Evolutionary conservation across 1,140 invertebrate species (phyloP).

Genomic region (Formica selysi): DNA sequence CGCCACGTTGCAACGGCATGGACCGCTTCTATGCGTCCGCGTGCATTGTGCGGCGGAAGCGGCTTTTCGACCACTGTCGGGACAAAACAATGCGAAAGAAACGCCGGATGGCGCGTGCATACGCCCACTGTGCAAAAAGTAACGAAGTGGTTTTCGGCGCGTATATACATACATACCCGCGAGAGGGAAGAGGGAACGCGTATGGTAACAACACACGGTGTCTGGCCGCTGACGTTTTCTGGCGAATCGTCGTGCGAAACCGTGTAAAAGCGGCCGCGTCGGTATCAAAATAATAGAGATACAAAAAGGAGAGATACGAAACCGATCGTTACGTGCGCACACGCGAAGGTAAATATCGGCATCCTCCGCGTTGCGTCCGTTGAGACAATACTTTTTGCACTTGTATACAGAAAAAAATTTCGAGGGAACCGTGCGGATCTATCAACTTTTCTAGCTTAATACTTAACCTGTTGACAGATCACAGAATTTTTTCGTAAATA

Average conservation of each 20-base stretch:
- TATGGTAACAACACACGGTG: constrained; percentile 2
- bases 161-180: neutral
- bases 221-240: neutral
- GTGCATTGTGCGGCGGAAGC: constrained; percentile 66
- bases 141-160: constrained; percentile 26
- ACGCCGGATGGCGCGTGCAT: constrained; percentile 47
- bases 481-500: neutral
- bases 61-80: constrained; percentile 67
- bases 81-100: constrained; percentile 72
- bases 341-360: constrained; percentile 47
- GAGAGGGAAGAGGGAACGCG: neutral
- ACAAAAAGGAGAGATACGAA: constrained; percentile 62
- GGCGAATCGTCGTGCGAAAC: constrained; percentile 34
- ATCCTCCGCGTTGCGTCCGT: constrained; percentile 17
- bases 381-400: constrained; percentile 34
- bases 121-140: constrained; percentile 52
- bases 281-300: constrained; percentile 34
- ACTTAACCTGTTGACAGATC: neutral
- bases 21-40: constrained; percentile 5
- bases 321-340: constrained; percentile 55
- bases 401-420: constrained; percentile 34
- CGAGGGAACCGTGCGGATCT: neutral
- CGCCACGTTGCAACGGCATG: neutral
- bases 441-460: neutral
- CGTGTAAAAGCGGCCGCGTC: constrained; percentile 62